Evolutionary conservation across 2,113 vertebrate genomes (phyloP).

Genomic region (Phalacrocorax aristotelis): DNA sequence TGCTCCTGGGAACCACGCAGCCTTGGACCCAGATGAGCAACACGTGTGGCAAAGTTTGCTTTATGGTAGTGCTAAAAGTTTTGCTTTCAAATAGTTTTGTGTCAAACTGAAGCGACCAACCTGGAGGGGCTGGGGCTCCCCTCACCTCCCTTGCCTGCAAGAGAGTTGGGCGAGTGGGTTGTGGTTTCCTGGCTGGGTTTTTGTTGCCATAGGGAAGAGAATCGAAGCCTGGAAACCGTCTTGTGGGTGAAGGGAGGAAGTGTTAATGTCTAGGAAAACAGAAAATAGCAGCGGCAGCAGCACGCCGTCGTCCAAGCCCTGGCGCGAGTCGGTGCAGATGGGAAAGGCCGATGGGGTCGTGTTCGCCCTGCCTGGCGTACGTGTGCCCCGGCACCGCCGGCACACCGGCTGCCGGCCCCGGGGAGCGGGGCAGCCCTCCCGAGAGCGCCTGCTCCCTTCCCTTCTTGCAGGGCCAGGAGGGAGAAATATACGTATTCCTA

Average conservation of each 20-base stretch:
- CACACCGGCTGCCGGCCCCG: accelerated
- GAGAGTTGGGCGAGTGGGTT: neutral
- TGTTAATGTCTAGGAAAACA: conserved; percentile 50
- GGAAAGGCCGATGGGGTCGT: neutral
- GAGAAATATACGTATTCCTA: neutral
- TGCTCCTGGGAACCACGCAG: neutral
- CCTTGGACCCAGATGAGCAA: neutral
- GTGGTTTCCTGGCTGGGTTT: conserved; percentile 36
- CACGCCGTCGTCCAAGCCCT: neutral
- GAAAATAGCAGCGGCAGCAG: conserved; percentile 14
- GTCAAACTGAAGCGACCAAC: neutral
- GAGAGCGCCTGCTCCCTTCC: neutral
- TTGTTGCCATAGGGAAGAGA: conserved; percentile 55
- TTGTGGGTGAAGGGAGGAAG: conserved; percentile 58
- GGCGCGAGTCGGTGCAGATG: neutral
- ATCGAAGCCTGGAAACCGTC: conserved; percentile 44
- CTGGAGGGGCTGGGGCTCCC: neutral
- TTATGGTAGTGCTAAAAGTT: neutral
- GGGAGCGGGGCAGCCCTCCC: accelerated
- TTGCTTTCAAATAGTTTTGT: neutral
- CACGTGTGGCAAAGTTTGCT: neutral
- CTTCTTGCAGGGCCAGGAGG: neutral
- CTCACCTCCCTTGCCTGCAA: neutral
- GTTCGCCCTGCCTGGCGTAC: neutral
- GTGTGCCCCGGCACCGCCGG: neutral